Conservation (phyloP, 2,888 invertebrate genomes). For the Mythimna impura region DNA sequence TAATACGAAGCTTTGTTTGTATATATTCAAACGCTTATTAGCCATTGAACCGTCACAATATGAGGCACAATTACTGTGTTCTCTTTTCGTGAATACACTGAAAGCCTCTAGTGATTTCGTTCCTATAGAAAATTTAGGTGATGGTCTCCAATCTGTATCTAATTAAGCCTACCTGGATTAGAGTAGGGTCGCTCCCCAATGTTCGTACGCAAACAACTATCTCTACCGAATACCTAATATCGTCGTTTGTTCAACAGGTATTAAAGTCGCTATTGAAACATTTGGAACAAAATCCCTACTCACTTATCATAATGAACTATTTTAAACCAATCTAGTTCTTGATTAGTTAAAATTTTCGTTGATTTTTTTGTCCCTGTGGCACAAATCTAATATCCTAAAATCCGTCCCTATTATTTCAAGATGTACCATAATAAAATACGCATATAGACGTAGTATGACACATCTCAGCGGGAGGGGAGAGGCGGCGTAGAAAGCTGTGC, state of each 20-base stretch:
- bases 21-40: slow-evolving; percentile 16
- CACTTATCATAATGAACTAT: slow-evolving; percentile 30
- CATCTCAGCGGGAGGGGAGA: slow-evolving; percentile 77
- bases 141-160: slow-evolving; percentile 34
- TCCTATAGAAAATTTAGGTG: slow-evolving; percentile 26
- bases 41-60: neutral
- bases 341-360: slow-evolving; percentile 36
- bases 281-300: slow-evolving; percentile 35
- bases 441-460: slow-evolving; percentile 80
- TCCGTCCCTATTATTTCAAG: slow-evolving; percentile 76
- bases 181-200: slow-evolving; percentile 37
- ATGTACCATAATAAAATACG: slow-evolving; percentile 79
- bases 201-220: slow-evolving; percentile 50
- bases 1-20: slow-evolving; percentile 16
- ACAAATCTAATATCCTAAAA: slow-evolving; percentile 73
- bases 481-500: slow-evolving; percentile 81
- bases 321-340: slow-evolving; percentile 14
- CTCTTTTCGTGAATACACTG: neutral
- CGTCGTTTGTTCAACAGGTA: slow-evolving; percentile 55
- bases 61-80: neutral
- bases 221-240: slow-evolving; percentile 50
- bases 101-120: slow-evolving; percentile 18
- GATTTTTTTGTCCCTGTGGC: slow-evolving; percentile 51
- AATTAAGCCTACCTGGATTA: slow-evolving; percentile 52
- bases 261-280: slow-evolving; percentile 39